phyloP scores from a whole-genome alignment of 2,113 vertebrate species.

The Procavia capensis region DNA sequence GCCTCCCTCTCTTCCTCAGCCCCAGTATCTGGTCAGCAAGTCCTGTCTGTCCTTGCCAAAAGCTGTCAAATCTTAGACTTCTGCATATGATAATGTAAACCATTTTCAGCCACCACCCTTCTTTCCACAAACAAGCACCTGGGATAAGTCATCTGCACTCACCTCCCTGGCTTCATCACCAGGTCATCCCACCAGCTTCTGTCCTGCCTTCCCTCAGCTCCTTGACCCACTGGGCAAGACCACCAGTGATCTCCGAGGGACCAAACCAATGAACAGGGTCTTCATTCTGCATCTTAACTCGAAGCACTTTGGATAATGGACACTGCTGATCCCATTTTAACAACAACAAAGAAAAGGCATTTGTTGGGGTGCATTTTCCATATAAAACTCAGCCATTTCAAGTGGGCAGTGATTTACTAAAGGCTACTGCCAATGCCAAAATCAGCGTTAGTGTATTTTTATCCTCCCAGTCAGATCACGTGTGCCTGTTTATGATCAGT shows the following conservation, averaged over 20 bases:
- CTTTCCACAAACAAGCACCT: slow-evolving; percentile 59
- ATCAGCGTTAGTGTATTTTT: neutral
- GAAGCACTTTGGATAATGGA: neutral
- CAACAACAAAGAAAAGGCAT: too few relatives aligned
- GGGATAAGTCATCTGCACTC: slow-evolving; percentile 29
- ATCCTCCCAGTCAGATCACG: neutral
- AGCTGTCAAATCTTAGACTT: neutral
- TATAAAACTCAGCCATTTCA: neutral
- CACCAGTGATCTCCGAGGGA: neutral
- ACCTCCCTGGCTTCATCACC: neutral
- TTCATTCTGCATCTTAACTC: neutral
- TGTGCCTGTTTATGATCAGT: neutral
- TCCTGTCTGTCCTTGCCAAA: neutral
- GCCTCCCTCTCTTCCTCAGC: neutral
- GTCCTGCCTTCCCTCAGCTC: neutral
- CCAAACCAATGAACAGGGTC: neutral
- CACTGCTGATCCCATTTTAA: neutral
- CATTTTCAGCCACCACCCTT: neutral
- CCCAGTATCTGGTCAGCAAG: neutral
- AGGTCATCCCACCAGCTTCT: neutral
- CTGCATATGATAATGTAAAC: neutral
- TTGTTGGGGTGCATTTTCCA: neutral
- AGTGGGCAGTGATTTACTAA: neutral
- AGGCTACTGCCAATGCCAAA: neutral
- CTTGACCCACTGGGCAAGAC: neutral